These are phyloP conservation scores for Hydropsyche tenuis DNA, from an alignment of 1,140 invertebrate genomes.

Conservation along the genomic window DNA sequence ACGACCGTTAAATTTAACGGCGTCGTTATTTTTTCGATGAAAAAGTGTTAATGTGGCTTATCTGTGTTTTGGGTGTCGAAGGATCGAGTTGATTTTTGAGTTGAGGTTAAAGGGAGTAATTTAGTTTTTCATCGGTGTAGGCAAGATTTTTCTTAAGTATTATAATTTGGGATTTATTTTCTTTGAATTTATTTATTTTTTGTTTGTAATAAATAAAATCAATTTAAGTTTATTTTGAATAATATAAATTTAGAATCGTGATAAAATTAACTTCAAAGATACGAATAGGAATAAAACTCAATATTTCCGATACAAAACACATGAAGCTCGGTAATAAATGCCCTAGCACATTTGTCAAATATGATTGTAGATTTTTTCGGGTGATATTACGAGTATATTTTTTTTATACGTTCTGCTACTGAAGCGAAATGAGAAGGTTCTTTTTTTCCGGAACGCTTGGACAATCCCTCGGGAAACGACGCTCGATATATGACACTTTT, in stretches of 20 bases:
- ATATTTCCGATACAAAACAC: not conserved
- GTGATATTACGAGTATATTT: not conserved
- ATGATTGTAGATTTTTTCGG: constrained; percentile 48
- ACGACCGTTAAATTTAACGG: too few relatives aligned
- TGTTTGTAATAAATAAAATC: too few relatives aligned
- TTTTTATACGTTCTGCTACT: constrained; percentile 38
- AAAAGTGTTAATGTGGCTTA: too few relatives aligned
- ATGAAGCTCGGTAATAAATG: constrained; percentile 19
- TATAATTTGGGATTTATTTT: too few relatives aligned
- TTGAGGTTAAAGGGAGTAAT: too few relatives aligned
- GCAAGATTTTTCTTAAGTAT: too few relatives aligned
- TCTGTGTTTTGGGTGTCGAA: not conserved
- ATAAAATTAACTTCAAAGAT: too few relatives aligned
- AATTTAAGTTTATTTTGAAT: too few relatives aligned
- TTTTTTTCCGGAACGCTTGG: constrained; percentile 23
- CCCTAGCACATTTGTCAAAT: constrained; percentile 46
- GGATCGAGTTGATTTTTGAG: not conserved
- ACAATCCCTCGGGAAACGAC: constrained; percentile 26
- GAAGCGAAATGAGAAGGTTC: constrained; percentile 46
- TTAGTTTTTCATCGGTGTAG: too few relatives aligned
- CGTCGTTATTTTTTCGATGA: too few relatives aligned
- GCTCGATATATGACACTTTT: constrained; percentile 49
- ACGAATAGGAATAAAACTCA: not conserved
- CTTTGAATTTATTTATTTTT: too few relatives aligned
- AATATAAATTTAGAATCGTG: too few relatives aligned